These are phyloP conservation scores for Cyphomyrus discorhynchus DNA, from an alignment of 2,113 vertebrate genomes.

Conservation along the genomic window DNA sequence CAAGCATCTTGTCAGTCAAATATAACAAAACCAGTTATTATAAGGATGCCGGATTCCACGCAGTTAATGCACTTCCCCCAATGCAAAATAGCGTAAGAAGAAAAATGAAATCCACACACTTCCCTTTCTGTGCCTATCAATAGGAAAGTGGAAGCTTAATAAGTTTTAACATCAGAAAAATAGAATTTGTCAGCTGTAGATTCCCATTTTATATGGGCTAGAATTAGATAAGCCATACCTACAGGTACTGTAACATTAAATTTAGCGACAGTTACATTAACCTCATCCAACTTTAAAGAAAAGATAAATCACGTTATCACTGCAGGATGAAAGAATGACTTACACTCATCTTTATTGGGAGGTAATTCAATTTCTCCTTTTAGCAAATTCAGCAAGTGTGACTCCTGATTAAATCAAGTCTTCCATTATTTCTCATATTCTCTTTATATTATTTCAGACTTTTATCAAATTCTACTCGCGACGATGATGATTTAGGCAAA, in stretches of 20 bases:
- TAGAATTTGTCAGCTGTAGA: neutral
- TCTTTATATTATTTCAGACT: neutral
- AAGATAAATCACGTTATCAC: neutral
- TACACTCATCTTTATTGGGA: neutral
- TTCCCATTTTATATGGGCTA: neutral
- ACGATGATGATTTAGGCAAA: neutral
- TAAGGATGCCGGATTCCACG: neutral
- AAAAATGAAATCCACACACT: neutral
- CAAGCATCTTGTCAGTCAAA: neutral
- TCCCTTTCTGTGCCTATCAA: neutral
- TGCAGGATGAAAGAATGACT: neutral
- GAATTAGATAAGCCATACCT: conserved; percentile 9
- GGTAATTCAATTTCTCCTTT: neutral
- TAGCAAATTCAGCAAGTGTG: neutral
- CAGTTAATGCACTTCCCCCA: neutral
- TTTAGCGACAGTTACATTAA: neutral
- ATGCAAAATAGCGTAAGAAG: neutral
- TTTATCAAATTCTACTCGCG: neutral
- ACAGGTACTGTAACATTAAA: neutral
- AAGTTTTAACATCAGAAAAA: neutral
- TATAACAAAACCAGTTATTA: neutral
- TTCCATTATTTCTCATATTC: neutral
- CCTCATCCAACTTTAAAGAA: neutral
- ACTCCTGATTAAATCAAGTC: neutral
- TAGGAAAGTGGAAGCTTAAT: neutral